These are phyloP conservation scores for Prionchulus punctatus DNA, from an alignment of 2,888 invertebrate genomes.

Conservation along the genomic window DNA sequence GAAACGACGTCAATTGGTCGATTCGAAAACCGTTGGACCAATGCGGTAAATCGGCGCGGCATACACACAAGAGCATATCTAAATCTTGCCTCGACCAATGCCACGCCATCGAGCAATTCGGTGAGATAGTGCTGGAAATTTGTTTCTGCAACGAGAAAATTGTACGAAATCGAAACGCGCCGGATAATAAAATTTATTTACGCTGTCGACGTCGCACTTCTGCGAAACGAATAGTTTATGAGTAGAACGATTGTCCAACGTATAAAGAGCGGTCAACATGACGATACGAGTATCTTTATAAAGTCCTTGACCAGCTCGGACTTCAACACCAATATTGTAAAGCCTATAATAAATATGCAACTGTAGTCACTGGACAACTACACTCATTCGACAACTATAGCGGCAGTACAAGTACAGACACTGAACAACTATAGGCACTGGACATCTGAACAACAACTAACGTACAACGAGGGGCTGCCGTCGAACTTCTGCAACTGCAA, in stretches of 20 bases:
- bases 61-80: constrained; percentile 69
- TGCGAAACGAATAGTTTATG: constrained; percentile 70
- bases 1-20: constrained; percentile 64
- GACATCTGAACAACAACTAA: background rate
- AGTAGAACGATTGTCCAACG: constrained; percentile 69
- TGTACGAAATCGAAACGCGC: background rate
- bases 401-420: no score
- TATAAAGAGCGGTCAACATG: constrained; percentile 76
- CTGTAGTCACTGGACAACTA: no score
- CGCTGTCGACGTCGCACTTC: constrained; percentile 48
- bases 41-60: constrained; percentile 49
- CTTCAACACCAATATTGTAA: constrained; percentile 71
- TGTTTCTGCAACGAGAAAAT: background rate
- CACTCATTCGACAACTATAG: no score
- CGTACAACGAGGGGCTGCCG: background rate
- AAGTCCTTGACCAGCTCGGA: constrained; percentile 67
- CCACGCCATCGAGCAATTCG: constrained; percentile 78
- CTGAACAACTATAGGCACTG: no score
- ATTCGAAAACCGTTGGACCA: constrained; percentile 88
- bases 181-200: background rate
- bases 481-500: background rate
- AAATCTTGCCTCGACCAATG: constrained; percentile 88
- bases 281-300: constrained; percentile 79
- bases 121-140: constrained; percentile 46
- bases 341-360: no score